phyloP scores from a whole-genome alignment of 2,113 vertebrate species.

The Oophaga pumilio region DNA sequence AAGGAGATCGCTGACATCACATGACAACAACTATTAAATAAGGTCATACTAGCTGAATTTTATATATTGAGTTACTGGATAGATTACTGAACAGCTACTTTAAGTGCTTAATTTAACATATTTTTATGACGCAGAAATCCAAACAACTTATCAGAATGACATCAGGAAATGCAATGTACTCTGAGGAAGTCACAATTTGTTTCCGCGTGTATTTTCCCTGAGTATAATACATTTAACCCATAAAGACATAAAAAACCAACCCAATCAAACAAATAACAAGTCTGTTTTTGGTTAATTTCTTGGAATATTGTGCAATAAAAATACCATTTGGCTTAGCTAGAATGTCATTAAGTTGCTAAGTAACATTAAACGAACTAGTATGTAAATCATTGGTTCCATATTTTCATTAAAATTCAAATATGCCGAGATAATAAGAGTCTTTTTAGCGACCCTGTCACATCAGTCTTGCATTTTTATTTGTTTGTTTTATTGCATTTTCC shows the following conservation, averaged over 20 bases:
- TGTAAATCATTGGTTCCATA: not conserved
- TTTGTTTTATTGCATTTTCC: not conserved
- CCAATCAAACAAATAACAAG: not conserved
- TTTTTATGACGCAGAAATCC: not conserved
- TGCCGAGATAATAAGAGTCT: not conserved
- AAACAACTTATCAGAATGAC: not conserved
- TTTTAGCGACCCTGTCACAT: not conserved
- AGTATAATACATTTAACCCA: constrained; percentile 4
- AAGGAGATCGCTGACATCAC: too few relatives aligned
- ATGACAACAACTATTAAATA: too few relatives aligned
- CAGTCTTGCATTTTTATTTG: not conserved
- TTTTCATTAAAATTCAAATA: not conserved
- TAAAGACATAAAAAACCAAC: not conserved
- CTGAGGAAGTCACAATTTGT: not conserved
- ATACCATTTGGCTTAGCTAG: not conserved
- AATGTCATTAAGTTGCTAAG: not conserved
- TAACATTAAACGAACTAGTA: not conserved
- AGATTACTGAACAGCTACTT: too few relatives aligned
- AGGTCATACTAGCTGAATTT: too few relatives aligned
- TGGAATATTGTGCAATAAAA: constrained; percentile 16
- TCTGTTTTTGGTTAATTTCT: constrained; percentile 31
- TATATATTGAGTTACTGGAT: too few relatives aligned
- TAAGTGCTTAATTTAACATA: not conserved
- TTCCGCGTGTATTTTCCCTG: constrained; percentile 1
- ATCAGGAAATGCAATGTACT: not conserved